Percentiles rank a stretch among this genome's conserved stretches.
Evolutionary conservation across 2,888 invertebrate species (phyloP).

Genomic region (Synanthedon formicaeformis): DNA sequence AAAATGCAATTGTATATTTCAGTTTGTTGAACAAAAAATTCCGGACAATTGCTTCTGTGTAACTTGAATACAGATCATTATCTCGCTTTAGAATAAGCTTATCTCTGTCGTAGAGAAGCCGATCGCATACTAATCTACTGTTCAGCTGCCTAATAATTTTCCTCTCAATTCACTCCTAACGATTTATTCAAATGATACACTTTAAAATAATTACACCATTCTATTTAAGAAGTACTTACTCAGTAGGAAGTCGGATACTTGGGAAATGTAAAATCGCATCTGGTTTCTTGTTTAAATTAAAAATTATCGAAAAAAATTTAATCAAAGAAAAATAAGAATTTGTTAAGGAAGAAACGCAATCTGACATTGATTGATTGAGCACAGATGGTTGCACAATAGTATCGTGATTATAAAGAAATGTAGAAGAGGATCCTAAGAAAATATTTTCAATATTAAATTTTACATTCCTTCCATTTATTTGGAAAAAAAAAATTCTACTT

Average conservation of each 20-base stretch:
- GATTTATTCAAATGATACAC: constrained; percentile 4
- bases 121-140: constrained; percentile 46
- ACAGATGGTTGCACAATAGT: constrained; percentile 53
- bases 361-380: constrained; percentile 45
- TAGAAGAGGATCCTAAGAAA: constrained; percentile 34
- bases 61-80: constrained; percentile 65
- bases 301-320: background rate
- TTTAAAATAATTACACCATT: constrained; percentile 5
- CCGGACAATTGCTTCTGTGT: constrained; percentile 57
- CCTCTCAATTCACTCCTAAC: constrained; percentile 43
- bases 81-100: constrained; percentile 49
- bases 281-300: background rate
- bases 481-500: background rate
- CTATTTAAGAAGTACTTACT: constrained; percentile 6
- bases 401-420: constrained; percentile 28
- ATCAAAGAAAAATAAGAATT: background rate
- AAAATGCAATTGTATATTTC: constrained; percentile 62
- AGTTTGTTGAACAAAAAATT: constrained; percentile 33
- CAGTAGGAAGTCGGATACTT: constrained; percentile 5
- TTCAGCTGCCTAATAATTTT: constrained; percentile 47
- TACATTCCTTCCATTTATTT: background rate
- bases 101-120: constrained; percentile 52
- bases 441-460: background rate
- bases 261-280: constrained; percentile 4
- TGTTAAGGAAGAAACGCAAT: background rate